These are phyloP conservation scores for Aporrectodea caliginosa DNA, from an alignment of 1,140 invertebrate genomes.

Conservation along the genomic window DNA sequence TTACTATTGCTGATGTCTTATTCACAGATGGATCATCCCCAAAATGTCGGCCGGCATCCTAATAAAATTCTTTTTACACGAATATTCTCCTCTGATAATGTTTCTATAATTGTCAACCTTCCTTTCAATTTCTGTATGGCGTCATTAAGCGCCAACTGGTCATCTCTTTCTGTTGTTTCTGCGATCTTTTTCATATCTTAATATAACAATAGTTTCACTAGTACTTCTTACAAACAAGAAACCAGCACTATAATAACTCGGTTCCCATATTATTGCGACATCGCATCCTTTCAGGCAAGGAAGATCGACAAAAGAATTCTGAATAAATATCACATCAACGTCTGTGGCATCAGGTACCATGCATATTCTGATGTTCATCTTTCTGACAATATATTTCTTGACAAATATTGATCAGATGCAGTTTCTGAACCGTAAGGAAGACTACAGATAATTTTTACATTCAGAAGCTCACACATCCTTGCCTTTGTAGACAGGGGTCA, in stretches of 20 bases:
- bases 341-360: constrained; percentile 28
- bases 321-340: constrained; percentile 19
- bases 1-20: no score
- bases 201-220: background rate
- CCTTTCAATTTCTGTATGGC: no score
- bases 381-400: constrained; percentile 1
- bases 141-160: background rate
- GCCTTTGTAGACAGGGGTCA: background rate
- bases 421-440: background rate
- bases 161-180: background rate
- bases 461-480: constrained; percentile 12
- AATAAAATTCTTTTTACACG: no score
- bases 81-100: no score
- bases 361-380: constrained; percentile 27
- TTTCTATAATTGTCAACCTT: no score
- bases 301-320: constrained; percentile 12
- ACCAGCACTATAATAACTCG: constrained; percentile 17
- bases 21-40: no score
- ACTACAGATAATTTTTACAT: background rate
- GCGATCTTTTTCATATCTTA: background rate
- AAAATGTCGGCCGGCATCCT: no score
- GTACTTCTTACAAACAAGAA: constrained; percentile 15
- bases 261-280: constrained; percentile 12
- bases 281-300: background rate
- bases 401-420: background rate